Evolutionary conservation across 2,888 invertebrate species (phyloP), one percentile per base, ranked within the genome.

Genomic region (Sarcophaga carnaria): DNA sequence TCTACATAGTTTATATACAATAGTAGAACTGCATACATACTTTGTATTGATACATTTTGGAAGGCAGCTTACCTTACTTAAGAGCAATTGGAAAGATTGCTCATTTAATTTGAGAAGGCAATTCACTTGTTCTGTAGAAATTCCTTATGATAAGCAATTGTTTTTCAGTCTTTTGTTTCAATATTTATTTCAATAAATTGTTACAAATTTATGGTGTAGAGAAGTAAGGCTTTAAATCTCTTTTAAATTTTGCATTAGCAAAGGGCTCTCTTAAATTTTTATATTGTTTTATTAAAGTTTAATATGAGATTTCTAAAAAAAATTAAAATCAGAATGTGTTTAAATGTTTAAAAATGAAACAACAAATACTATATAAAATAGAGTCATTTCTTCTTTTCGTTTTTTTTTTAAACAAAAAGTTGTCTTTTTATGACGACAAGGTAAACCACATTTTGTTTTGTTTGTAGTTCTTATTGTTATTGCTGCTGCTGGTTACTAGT

Each of bases 361-460:
- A 72, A 66, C 37, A 80, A 71, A 70, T 49, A 14, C 11, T 49
- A 49, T 49, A 49, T 54, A 54, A 54, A 54, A 54, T 54, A 63
- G 60, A 76, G 71, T 80, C 17, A 14, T 54, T 54, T 14, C 17
- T 54, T 54, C 12, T 54, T 14, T 54, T 54, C 37, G 37, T 3
- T 54, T 49, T 3, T 49, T 49, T 49, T 54, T 80, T 67, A 71
- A 80, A 85, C 80, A 77, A 85, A 85, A 85, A 85, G 85, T 85
- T 81, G 85, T 78, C 59, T 71, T 45, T 75, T 85, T 67, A 78
- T 78, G 85, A 85, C 83, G 85, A 86, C 89, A 89, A 89, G 89
- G 89, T 84, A 89, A 89, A 89, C 89, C 88, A 88, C 89, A 88
- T 88, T 89, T 87, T 77, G 74, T 78, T 75, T 70, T 63, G 49